These are phyloP conservation scores for Phodopus roborovskii DNA, from an alignment of 2,113 vertebrate genomes.

Conservation along the genomic window DNA sequence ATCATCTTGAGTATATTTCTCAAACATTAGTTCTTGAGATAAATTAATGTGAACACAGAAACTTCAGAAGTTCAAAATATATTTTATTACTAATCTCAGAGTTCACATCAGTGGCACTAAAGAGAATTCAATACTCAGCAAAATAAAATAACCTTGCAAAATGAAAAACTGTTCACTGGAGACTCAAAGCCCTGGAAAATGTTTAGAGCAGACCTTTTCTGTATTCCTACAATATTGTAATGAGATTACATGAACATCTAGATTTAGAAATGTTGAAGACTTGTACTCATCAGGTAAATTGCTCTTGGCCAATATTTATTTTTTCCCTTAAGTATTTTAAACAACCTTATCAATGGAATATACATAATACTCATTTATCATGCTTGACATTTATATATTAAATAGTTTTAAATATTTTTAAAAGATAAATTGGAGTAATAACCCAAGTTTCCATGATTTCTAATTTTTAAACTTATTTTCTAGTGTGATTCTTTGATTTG, in stretches of 20 bases:
- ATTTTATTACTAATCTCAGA: constrained; percentile 31
- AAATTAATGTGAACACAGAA: not conserved
- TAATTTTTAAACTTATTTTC: not conserved
- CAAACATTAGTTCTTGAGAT: not conserved
- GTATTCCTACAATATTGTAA: not conserved
- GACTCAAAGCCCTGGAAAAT: not conserved
- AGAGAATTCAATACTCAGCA: not conserved
- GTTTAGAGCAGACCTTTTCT: not conserved
- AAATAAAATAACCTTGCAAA: constrained; percentile 10
- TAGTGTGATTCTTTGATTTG: not conserved
- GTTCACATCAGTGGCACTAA: not conserved
- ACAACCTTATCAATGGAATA: not conserved
- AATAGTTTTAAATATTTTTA: not conserved
- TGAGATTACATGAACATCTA: not conserved
- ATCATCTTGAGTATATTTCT: not conserved
- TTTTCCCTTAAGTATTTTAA: not conserved
- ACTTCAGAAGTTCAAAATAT: not conserved
- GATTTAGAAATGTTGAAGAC: not conserved
- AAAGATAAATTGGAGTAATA: not conserved
- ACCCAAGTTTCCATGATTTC: not conserved
- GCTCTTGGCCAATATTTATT: not conserved
- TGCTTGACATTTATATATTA: not conserved
- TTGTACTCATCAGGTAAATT: not conserved
- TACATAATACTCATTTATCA: not conserved
- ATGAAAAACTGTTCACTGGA: not conserved